Base-by-base conservation (phyloP, 2,888 invertebrate genomes). In the Drosophila seclusa region DNA sequence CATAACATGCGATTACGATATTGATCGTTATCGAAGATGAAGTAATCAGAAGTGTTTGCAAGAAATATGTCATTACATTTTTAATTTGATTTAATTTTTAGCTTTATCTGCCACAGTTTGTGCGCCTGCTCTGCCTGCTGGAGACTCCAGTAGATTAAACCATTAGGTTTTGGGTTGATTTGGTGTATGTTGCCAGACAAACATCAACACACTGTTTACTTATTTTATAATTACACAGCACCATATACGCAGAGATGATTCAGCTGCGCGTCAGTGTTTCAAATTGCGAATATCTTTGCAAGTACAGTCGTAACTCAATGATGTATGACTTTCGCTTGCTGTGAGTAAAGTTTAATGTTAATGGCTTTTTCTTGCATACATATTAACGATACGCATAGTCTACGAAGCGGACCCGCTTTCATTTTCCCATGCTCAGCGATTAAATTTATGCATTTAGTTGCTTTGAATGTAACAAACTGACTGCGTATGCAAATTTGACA, bases 401-500 rank as follows among this genome's bases (percentile, higher is more conserved):
- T 29, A 64, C 52, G 65, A 73, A 78, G 61, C 57, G 74, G 34
- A 63, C 34, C n/a, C 34, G 36, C 34, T 34, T 32, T 40, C 58
- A 61, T 77, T 70, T 85, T 75, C 66, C 77, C 72, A 68, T 64
- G 65, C 66, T 61, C 50, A 76, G 70, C 66, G 68, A 79, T 90
- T 82, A 83, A 91, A 84, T 91, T 82, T 75, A 64, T 75, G 82
- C 81, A 86, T 82, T 81, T 81, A 79, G 77, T 80, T 80, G 73
- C 76, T 73, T 78, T 76, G 67, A 59, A 72, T 78, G 74, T 79
- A 87, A 83, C 78, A 83, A 88, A 77, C 72, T 73, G 61, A 60
- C 82, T 83, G 77, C 73, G 76, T 76, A 88, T 86, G 89, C 84
- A 90, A 90, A 88, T 89, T 88, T 90, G 90, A 86, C 87, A 91